Conservation (phyloP, 2,888 invertebrate genomes). For the Spatulosminthurus flaviceps region DNA sequence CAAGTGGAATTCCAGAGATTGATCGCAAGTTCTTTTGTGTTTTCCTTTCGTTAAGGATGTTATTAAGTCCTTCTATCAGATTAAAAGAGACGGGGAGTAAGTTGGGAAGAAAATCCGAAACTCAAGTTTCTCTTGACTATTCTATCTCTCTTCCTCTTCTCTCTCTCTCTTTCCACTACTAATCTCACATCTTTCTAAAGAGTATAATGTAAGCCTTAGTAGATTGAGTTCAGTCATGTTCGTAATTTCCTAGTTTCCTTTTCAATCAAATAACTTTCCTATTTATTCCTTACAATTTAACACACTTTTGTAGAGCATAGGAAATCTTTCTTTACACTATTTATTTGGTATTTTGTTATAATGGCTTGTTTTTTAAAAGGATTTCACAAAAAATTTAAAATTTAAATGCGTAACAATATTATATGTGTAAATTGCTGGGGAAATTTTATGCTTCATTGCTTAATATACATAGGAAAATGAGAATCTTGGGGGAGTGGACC, state of each 20-base stretch:
- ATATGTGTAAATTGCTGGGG: too few relatives aligned
- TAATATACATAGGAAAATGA: too few relatives aligned
- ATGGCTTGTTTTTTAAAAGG: too few relatives aligned
- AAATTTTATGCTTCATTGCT: too few relatives aligned
- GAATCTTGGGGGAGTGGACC: too few relatives aligned
- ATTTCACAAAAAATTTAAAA: too few relatives aligned
- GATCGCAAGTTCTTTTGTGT: conserved; percentile 41
- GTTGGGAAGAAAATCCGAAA: conserved; percentile 22
- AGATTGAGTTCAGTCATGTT: conserved; percentile 4
- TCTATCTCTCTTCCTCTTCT: too few relatives aligned
- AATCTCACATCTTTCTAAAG: conserved; percentile 19
- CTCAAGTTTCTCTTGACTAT: not conserved
- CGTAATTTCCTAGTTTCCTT: conserved; percentile 10
- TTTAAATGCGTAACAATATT: too few relatives aligned
- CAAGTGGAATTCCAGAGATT: conserved; percentile 40
- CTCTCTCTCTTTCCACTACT: too few relatives aligned
- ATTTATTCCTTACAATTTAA: not conserved
- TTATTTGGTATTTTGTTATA: too few relatives aligned
- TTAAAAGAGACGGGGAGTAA: conserved; percentile 5
- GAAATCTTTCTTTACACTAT: too few relatives aligned
- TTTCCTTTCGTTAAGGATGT: conserved; percentile 40
- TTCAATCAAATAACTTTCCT: not conserved
- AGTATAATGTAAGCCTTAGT: not conserved
- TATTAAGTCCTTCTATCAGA: conserved; percentile 29
- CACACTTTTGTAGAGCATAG: not conserved